Evolutionary conservation across 2,113 vertebrate genomes (phyloP), one percentile per base, ranked within the genome.

Genomic region (Gobio gobio): DNA sequence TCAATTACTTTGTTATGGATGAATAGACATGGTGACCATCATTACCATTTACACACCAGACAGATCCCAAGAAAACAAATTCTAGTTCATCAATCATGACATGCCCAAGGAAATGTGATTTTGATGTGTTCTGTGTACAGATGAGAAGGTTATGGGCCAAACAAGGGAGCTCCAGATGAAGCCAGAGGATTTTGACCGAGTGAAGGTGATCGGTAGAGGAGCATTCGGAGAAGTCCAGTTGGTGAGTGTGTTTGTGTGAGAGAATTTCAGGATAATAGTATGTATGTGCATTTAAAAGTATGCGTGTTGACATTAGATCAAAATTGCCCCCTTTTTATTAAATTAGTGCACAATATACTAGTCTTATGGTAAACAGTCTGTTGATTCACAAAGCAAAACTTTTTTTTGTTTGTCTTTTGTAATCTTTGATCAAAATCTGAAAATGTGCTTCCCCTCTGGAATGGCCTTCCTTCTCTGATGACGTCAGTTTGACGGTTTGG

Each of bases 201-300:
- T 99, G 47, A 99, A 99, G 94, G 96, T 99, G 87, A 99, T 99
- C 22, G 98, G 98, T 88, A 96, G 98, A 95, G 98, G 98, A 45
- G 98, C 98, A 29, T 99, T 99, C 92, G 98, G 98, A 63, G 98
- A 99, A 94, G 98, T 99, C 49, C 98, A 99, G 40, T 92, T 99
- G 96, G 98, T 99, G 95, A 97, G 97, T 74, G 47, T 68, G 61
- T 29, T 40, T 75, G 33, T 83, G 33, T 75, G 33, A 40, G 8
- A 10, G 2, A 36, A 56, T 78, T 10, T 72, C 26, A 77, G 54
- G 70, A 58, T 5, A 51, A 51, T 54, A 54, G 51, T 29, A 29
- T 29, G n/a, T 59, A 22, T 56, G 10, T 61, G 76, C 36, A 18
- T 47, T 76, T 83, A 54, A 24, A 64, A 43, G 49, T 56, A 63